These are phyloP conservation scores for Actinostola sp. DNA, from an alignment of 92 coral and sea anemone genomes.

Conservation along the genomic window DNA sequence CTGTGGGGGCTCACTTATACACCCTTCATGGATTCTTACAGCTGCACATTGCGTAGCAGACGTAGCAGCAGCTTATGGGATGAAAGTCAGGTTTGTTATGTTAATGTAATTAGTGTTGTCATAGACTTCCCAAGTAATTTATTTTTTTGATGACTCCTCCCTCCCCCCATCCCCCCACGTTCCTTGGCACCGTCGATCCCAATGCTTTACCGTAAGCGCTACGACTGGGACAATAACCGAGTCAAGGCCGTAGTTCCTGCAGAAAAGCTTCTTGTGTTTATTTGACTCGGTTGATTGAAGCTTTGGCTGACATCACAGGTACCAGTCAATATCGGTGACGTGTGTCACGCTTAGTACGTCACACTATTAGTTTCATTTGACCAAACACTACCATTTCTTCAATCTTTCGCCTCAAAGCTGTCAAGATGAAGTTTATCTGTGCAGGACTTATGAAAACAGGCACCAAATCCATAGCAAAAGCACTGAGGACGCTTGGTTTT, in stretches of 20 bases:
- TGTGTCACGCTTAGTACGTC: too few relatives aligned
- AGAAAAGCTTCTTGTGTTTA: constrained; percentile 49
- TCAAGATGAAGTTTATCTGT: constrained; percentile 25
- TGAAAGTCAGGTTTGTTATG: constrained; percentile 22
- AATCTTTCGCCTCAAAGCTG: too few relatives aligned
- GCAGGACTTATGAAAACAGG: constrained; percentile 19
- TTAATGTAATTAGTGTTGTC: constrained; percentile 38
- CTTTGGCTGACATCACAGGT: constrained; percentile 1
- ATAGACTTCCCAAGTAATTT: constrained; percentile 28
- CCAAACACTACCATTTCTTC: too few relatives aligned
- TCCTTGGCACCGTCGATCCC: constrained; percentile 13
- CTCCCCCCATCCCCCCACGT: too few relatives aligned
- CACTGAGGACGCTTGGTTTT: constrained; percentile 14
- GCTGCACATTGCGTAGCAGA: constrained; percentile 44
- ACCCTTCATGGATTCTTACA: constrained; percentile 54
- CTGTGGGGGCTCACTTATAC: constrained; percentile 64
- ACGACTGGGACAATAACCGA: constrained; percentile 45
- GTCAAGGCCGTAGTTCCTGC: constrained; percentile 49
- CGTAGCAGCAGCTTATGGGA: neutral
- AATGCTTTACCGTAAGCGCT: constrained; percentile 42
- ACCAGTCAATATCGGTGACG: too few relatives aligned
- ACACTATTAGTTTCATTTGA: too few relatives aligned
- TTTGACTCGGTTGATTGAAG: too few relatives aligned
- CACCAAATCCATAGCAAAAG: constrained; percentile 23
- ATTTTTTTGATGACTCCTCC: constrained; percentile 17